Base-by-base conservation (phyloP, 2,888 invertebrate species). In the Lepidocyrtinus sp. region DNA sequence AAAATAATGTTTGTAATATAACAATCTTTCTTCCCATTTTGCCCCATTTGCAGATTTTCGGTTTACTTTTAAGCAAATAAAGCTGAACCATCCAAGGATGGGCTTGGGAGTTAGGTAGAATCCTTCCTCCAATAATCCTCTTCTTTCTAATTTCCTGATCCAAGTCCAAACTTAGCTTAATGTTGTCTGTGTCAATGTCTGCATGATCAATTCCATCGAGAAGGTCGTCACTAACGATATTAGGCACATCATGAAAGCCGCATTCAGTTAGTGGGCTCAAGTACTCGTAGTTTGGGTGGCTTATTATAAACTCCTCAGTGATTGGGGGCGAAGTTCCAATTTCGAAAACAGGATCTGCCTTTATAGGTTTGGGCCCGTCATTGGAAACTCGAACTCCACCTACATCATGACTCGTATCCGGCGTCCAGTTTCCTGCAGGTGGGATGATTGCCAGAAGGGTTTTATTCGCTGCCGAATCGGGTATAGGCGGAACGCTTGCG, bases 61-160 rank as follows among this genome's bases (percentile, higher is more conserved):
- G n/a, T 9, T 25, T 81, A 83, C 83, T 59, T 25, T 83, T 82
- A 1, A 59, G 26, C 3, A 82, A n/a, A 62, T 83, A 82, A 17
- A 84, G 63, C 24, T 82, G 82, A 12, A 72, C 82, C 80, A 84
- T 81, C 83, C 83, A 84, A 17, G 83, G 83, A 21, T 76, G 77
- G 26, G 27, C 72, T 17, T 62, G 74, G 17, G 50, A 12, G 1
- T 24, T 59, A 2, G 36, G 17, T 3, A 77, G 45, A 3, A 72
- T 69, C 45, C 70, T 71, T 19, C 83, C 83, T 1, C 83, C 83
- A 2, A 84, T 81, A 7, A 84, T 72, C 12, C 83, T 27, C 25
- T 84, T 84, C n/a, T 9, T 50, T 7, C 82, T 15, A 0, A 1
- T 36, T 7, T 17, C 24, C 1, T n/a, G 25, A 12, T 50, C 50